Percentiles rank a stretch among this genome's conserved stretches.
Conservation (phyloP, 1,140 invertebrate species). For the Hylaeus volcanicus region DNA sequence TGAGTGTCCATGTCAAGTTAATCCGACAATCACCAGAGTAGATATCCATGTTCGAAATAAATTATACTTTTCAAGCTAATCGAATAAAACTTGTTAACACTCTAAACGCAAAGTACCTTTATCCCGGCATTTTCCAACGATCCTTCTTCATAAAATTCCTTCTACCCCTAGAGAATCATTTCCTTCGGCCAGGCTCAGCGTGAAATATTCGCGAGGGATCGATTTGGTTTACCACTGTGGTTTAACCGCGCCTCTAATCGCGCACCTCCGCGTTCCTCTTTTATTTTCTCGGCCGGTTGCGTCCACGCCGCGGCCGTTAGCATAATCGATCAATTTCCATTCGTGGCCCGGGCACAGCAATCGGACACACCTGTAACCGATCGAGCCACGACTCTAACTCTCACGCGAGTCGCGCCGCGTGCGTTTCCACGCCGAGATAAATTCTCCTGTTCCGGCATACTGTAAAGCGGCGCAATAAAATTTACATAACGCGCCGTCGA, state of each 20-base stretch:
- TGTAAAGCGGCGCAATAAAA: conserved; percentile 54
- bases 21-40: no score
- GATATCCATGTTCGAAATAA: no score
- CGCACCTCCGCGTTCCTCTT: conserved; percentile 9
- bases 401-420: conserved; percentile 14
- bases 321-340: conserved; percentile 68
- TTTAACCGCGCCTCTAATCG: conserved; percentile 25
- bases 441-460: conserved; percentile 61
- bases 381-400: conserved; percentile 48
- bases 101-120: no score
- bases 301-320: conserved; percentile 52
- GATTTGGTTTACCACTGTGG: conserved; percentile 4
- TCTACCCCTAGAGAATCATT: neutral
- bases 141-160: no score
- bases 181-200: neutral
- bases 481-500: conserved; percentile 61
- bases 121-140: neutral
- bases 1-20: no score
- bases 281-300: conserved; percentile 32
- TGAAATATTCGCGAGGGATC: neutral
- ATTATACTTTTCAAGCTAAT: no score
- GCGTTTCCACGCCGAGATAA: conserved; percentile 55
- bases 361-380: conserved; percentile 60
- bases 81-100: no score
- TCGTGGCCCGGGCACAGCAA: conserved; percentile 42